Base-by-base conservation (phyloP, 2,888 invertebrate genomes). In the Conistra vaccinii region DNA sequence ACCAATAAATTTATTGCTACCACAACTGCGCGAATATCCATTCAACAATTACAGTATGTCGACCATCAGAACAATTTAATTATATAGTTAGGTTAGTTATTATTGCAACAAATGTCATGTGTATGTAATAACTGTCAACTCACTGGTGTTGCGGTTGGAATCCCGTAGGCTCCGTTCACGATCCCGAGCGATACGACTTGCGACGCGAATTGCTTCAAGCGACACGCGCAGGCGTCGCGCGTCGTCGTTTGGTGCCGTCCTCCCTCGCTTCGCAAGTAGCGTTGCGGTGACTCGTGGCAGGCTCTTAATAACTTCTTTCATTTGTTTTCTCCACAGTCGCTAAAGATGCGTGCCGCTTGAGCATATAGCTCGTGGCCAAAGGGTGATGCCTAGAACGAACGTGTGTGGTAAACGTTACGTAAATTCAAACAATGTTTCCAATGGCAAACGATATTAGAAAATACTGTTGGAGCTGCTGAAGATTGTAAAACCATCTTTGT, bases 41-140 rank as follows among this genome's bases (percentile, higher is more conserved):
- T 45, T 42, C 20, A n/a, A 48, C 29, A 77, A 51, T 51, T 4
- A 26, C 53, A 29, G 66, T 20, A 51, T 42, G 45, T 29, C 23
- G 29, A 45, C 69, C 53, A 55, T 14, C 45, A 29, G 51, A 68
- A 68, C 69, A 26, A 55, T 74, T 55, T 74, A 67, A 78, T 78
- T 53, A 57, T 67, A 35, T 45, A 45, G 74, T 69, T 39, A 42
- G 10, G 20, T 51, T 7, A 61, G 76, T 48, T 78, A 66, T 65
- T 32, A 83, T 70, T 66, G 29, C 65, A 66, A 26, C 66, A 35
- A 65, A 61, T 62, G 70, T 61, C 70, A 48, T 61, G 39, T 48
- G 14, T 48, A 12, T 45, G 58, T 69, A 79, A 79, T 79, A 83
- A 69, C 58, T 66, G 83, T 69, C 79, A 48, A n/a, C 35, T n/a